Base-by-base conservation (phyloP, 1,140 invertebrate genomes). In the Bombus waltoni region DNA sequence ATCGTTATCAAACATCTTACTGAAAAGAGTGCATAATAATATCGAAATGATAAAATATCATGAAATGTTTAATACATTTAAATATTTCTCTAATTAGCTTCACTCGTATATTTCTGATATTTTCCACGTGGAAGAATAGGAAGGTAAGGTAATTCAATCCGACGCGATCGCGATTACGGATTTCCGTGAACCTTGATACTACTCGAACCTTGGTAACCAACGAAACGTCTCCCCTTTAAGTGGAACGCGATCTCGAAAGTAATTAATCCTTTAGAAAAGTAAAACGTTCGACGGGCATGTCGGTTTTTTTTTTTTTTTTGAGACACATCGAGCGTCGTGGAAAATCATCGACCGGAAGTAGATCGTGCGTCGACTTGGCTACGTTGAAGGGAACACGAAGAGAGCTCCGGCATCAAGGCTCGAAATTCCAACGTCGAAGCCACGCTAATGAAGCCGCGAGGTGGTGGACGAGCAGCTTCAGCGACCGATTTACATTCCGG, bases 401-500 rank as follows among this genome's bases (percentile, higher is more conserved):
- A n/a, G 53, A 53, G 18, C 22, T 5, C 0, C 28, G 22, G 6
- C 32, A n/a, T 25, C 59, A 35, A 57, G 42, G 57, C 78, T 81
- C 44, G 68, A 85, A 81, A 59, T 75, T 35, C 79, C 59, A 40
- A 75, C 71, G 44, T 57, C 57, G 70, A 62, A 59, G 57, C 59
- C 28, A 62, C 77, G 65, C 25, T 81, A 83, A 86, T 86, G 68
- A 86, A 88, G 70, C 57, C 65, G 42, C 42, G 68, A 22, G 73
- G 74, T 81, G 66, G 71, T 74, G 68, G 75, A 86, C 66, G 70
- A 77, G n/a, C 15, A n/a, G 28, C 28, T 59, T 32, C 47, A n/a
- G 15, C 59, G 77, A 78, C 57, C 84, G 77, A 88, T 88, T 89
- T 79, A 83, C 71, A 89, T 86, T 88, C 79, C 47, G 62, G 74